phyloP scores from a whole-genome alignment of 2,113 vertebrate genomes.

The Baryphthengus martii region DNA sequence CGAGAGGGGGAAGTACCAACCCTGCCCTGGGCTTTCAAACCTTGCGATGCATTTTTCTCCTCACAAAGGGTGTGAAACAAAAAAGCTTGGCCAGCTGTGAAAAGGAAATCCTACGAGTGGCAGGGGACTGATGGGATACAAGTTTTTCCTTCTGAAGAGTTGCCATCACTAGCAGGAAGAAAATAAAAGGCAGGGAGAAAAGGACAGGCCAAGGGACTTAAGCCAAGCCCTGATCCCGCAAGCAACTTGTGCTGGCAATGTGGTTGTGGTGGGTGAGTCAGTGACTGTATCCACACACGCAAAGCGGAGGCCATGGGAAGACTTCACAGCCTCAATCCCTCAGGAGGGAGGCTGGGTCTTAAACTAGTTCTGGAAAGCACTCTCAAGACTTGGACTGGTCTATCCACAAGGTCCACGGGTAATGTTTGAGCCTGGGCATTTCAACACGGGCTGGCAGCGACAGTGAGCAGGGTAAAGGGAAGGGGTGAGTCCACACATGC shows the following conservation, averaged over 20 bases:
- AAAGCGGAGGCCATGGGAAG: not conserved
- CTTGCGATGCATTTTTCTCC: not conserved
- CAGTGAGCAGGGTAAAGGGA: not conserved
- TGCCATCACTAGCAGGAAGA: not conserved
- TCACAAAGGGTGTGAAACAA: rapidly evolving
- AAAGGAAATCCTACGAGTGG: not conserved
- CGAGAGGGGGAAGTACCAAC: not conserved
- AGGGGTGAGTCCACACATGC: rapidly evolving
- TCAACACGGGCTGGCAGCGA: rapidly evolving
- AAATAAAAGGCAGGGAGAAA: not conserved
- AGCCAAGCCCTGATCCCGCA: not conserved
- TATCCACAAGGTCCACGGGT: not conserved
- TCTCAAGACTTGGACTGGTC: not conserved
- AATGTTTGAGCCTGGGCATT: rapidly evolving
- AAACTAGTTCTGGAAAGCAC: not conserved
- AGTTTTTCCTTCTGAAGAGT: not conserved
- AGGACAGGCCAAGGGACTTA: not conserved
- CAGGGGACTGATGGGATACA: not conserved
- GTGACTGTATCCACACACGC: not conserved
- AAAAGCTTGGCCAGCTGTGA: not conserved
- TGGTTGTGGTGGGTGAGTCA: rapidly evolving
- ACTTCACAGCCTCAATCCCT: not conserved
- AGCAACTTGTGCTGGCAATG: rapidly evolving
- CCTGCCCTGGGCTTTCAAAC: not conserved
- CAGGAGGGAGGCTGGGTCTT: not conserved